These are phyloP conservation scores for Urosaurus nigricauda DNA, from an alignment of 2,797 vertebrate species.

Conservation along the genomic window DNA sequence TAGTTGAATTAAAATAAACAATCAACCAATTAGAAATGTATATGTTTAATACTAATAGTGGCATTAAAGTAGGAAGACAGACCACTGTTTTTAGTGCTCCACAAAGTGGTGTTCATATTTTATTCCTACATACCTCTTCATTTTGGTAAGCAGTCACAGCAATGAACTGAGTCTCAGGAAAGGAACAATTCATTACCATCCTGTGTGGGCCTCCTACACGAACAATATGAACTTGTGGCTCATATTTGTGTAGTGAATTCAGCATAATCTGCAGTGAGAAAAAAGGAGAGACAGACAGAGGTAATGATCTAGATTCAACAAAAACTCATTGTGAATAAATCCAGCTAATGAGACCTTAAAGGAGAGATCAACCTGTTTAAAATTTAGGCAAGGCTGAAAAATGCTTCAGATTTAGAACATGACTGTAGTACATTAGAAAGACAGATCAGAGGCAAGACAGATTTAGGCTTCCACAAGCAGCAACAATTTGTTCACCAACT, in stretches of 20 bases:
- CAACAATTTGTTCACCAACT: neutral
- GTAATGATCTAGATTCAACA: neutral
- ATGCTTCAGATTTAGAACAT: constrained; percentile 2
- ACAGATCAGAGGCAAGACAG: no score
- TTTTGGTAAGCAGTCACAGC: constrained; percentile 98
- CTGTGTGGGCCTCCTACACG: constrained; percentile 90
- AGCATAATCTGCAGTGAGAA: constrained; percentile 89
- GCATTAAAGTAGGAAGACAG: neutral
- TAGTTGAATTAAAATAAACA: neutral
- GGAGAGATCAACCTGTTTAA: neutral
- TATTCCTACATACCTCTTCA: constrained; percentile 86
- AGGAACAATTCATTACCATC: constrained; percentile 94
- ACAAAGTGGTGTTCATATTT: neutral
- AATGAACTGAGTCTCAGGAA: constrained; percentile 96
- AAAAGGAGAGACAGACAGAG: constrained; percentile 35
- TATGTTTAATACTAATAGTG: neutral
- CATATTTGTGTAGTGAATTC: constrained; percentile 95
- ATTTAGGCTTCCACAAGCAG: neutral
- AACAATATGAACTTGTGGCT: constrained; percentile 95
- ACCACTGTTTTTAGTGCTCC: neutral
- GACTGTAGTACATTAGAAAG: neutral
- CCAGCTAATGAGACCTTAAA: neutral
- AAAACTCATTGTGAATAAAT: neutral
- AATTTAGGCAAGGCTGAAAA: neutral
- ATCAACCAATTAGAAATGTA: neutral